phyloP scores from a whole-genome alignment of 2,797 vertebrate species.

The Natrix natrix region DNA sequence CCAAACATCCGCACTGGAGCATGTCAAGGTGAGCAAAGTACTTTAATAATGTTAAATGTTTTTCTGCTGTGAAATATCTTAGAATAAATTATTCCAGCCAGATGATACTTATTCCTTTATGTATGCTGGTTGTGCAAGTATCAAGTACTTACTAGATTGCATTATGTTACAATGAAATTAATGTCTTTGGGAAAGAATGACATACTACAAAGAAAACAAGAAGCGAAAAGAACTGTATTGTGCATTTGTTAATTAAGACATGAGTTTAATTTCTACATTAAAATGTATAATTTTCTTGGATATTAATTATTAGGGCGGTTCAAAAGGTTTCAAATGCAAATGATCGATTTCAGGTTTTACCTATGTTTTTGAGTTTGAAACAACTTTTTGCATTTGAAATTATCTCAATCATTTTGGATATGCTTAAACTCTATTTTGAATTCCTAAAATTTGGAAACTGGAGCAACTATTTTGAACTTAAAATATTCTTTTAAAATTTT shows the following conservation, averaged over 20 bases:
- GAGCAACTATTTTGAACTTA: background rate
- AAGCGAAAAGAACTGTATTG: background rate
- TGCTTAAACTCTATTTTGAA: background rate
- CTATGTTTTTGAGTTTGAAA: background rate
- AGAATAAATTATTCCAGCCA: background rate
- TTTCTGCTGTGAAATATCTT: background rate
- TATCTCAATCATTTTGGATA: background rate
- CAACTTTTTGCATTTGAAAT: background rate
- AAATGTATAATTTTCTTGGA: background rate
- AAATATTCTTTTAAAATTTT: background rate
- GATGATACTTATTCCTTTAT: accelerated
- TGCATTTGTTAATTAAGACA: background rate
- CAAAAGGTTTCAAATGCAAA: background rate
- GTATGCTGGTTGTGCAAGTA: background rate
- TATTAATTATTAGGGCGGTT: background rate
- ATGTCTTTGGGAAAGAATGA: background rate
- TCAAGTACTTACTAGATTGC: constrained; percentile 7
- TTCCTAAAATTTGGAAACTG: background rate
- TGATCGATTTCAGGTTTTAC: background rate
- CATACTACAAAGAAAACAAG: background rate
- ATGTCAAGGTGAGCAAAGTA: constrained; percentile 72
- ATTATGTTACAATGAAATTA: background rate
- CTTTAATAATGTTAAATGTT: background rate
- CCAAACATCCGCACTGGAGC: constrained; percentile 76
- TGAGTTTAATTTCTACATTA: background rate